A percentile compares a stretch with the other conserved stretches of the same genome.
Conservation (phyloP, 2,888 invertebrate species). For the Cyrtodaria siliqua region DNA sequence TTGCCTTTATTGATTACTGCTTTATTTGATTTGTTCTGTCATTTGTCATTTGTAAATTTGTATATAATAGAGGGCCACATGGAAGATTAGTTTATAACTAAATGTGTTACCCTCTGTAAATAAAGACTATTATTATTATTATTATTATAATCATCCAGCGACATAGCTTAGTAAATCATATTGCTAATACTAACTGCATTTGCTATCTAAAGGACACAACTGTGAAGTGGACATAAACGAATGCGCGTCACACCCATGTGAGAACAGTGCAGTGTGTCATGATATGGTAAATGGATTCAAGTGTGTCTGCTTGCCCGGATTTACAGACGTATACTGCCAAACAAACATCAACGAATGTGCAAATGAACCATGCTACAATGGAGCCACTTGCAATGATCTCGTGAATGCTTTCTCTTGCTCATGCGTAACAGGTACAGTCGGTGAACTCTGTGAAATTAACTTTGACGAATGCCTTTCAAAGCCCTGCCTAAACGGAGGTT, state of each 20-base stretch:
- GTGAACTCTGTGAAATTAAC: conserved; percentile 19
- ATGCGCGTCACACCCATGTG: conserved; percentile 63
- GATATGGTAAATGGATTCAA: conserved; percentile 53
- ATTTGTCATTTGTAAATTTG: no score
- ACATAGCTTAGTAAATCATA: no score
- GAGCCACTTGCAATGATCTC: conserved; percentile 43
- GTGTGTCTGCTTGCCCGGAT: conserved; percentile 62
- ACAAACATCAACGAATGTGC: conserved; percentile 65
- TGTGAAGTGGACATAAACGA: conserved; percentile 66
- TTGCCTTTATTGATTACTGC: no score
- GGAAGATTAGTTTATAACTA: no score
- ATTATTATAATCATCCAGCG: no score
- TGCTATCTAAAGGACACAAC: conserved; percentile 49
- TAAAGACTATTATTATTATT: no score
- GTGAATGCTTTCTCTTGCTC: conserved; percentile 57
- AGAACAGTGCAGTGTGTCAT: conserved; percentile 62
- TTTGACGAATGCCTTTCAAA: conserved; percentile 47
- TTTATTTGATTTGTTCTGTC: no score
- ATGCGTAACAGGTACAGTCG: conserved; percentile 37
- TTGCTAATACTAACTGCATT: no score
- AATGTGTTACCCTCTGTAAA: no score
- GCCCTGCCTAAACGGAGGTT: conserved; percentile 30
- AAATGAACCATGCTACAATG: conserved; percentile 41
- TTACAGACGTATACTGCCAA: conserved; percentile 58
- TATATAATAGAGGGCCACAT: no score